Conservation (phyloP, 2,888 invertebrate genomes). For the Drosophila cognata region DNA sequence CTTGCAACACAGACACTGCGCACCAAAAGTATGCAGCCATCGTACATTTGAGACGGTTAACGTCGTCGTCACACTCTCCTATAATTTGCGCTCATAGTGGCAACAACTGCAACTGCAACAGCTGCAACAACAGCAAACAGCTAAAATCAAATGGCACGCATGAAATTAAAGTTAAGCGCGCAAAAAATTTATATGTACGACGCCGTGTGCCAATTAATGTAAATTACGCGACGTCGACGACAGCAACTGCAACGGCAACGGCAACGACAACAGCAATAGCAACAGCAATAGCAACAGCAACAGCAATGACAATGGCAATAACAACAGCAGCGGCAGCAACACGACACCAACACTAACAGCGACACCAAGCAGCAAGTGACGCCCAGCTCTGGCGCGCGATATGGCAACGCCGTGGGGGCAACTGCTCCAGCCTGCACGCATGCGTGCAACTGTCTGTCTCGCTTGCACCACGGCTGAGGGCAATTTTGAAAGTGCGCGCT, state of each 20-base stretch:
- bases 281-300: slow-evolving; percentile 2
- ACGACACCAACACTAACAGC: slow-evolving; percentile 54
- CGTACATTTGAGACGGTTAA: slow-evolving; percentile 20
- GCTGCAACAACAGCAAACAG: slow-evolving; percentile 22
- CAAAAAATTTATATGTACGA: slow-evolving; percentile 78
- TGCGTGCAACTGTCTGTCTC: slow-evolving; percentile 40
- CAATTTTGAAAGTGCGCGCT: slow-evolving; percentile 73
- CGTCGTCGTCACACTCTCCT: slow-evolving; percentile 43
- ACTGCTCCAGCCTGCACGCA: slow-evolving; percentile 46
- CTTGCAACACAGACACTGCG: slow-evolving; percentile 34
- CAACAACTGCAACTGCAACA: slow-evolving; percentile 27
- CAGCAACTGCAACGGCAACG: slow-evolving; percentile 53
- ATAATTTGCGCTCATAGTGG: slow-evolving; percentile 63
- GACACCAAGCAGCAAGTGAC: slow-evolving; percentile 50
- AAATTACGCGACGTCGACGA: slow-evolving; percentile 76
- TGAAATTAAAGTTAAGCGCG: slow-evolving; percentile 77
- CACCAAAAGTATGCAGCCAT: slow-evolving; percentile 39
- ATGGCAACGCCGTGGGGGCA: slow-evolving; percentile 74
- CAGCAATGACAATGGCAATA: slow-evolving; percentile 10
- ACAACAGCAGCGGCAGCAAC: slow-evolving; percentile 34
- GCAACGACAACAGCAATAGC: slow-evolving; percentile 36
- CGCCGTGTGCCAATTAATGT: slow-evolving; percentile 79
- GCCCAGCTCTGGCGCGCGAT: slow-evolving; percentile 58
- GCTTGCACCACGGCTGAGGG: slow-evolving; percentile 22
- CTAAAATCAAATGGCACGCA: slow-evolving; percentile 80